Base-by-base conservation (phyloP, 2,888 invertebrate genomes). In the Cistogaster globosa region DNA sequence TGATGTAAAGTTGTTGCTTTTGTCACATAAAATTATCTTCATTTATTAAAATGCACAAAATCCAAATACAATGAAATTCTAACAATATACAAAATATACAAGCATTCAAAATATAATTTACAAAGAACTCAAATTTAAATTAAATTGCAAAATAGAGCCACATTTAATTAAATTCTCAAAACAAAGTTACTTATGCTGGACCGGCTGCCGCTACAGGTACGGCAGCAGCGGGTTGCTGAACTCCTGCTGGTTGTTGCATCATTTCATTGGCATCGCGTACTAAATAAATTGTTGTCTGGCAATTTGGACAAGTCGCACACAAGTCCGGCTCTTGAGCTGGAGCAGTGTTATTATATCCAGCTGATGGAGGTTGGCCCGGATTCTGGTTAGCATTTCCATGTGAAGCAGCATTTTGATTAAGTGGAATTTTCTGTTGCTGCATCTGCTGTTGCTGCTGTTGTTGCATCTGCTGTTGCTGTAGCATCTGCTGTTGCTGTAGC, bases 281-380 rank as follows among this genome's bases (percentile, higher is more conserved):
- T 76, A 92, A 87, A 82, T 91, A 90, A 67, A 92, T 92, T 32
- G 89, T 92, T 26, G 91, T 90, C 84, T 91, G 90, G 68, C 92
- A 92, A 84, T 92, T 92, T 18, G 92, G 92, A 65, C 92, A 92
- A 42, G 91, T 91, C 68, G 92, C 90, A 83, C 92, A 92, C 90
- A 91, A 89, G 83, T 92, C 91, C 5, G 90, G 89, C 60, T 91
- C 89, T 16, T 71, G 38, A 62, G 75, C 69, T 18, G 84, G 18
- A 14, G 71, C 71, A 75, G 81, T 60, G 11, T 22, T 53, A 26
- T 63, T 83, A 57, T 65, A 38, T 22, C 38, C 14, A 32, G 45
- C 5, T 12, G 65, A 48, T 22, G 36, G 14, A 12, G 58, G 57
- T 58, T 75, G 67, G 9, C 48, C 45, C 62, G 45, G 11, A 51